Base-by-base conservation (phyloP, 2,113 vertebrate species). In the Toxotes jaculatrix region DNA sequence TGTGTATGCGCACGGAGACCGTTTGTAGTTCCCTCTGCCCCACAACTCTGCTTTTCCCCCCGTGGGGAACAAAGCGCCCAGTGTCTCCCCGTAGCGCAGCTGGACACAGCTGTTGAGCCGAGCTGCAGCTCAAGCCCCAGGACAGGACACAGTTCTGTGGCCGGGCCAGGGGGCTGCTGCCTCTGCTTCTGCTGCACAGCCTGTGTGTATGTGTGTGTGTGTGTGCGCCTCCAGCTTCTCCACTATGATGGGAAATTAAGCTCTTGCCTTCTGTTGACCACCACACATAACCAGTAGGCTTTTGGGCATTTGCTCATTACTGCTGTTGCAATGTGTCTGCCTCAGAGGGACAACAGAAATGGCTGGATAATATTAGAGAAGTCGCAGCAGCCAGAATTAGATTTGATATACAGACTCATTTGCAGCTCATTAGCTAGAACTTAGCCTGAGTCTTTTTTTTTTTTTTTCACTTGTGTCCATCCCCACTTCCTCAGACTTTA, bases 41-140 rank as follows among this genome's bases (percentile, higher is more conserved):
- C 70, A 32, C 53, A 77, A 27, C 87, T 67, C 70, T 77, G 74
- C 65, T 47, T 27, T 27, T 78, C 49, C 74, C 67, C 77, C 75
- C 45, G 68, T 7, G 45, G 80, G 78, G 77, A 91, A 94, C 94
- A 95, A 95, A 93, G 92, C 91, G 17, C 85, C 75, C 82, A 87
- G 83, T 94, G 94, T 93, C 63, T 90, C 69, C 80, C 0, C 7
- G 68, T 27, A 67, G 56, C 88, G 82, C 93, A 89, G 91, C 92
- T 93, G 91, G 90, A 90, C 89, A 87, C 93, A 92, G 91, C 93
- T 93, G 94, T 84, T 82, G 84, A 85, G 66, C 66, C 57, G 55
- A 47, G 73, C 69, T 61, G 57, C 60, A 66, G 74, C 79, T 62
- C 36, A 36, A 68, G 61, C 56, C 55, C 80, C 74, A 9, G 76